Evolutionary conservation across 35 echinoderm and acorn worm species (phyloP), one percentile per base, ranked within the genome.

Genomic region (Ophiothrix spiculata): DNA sequence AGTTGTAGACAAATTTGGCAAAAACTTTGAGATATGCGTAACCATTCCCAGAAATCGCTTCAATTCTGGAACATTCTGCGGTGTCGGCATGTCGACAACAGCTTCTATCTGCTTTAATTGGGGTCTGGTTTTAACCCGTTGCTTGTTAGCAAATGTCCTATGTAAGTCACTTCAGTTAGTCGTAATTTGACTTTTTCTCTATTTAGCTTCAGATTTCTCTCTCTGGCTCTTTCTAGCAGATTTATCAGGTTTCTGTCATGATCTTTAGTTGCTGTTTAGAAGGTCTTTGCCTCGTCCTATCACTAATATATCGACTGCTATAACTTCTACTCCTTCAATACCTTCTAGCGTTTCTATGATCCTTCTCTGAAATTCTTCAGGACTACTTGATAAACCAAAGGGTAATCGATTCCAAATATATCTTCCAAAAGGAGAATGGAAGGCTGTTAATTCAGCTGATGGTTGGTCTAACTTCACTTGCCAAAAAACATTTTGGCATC

Each of bases 361-460:
- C 29, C 60, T 69, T 69, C 60, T 69, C 25, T 69, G 60, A 28
- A 69, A 69, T 69, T n/a, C n/a, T n/a, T n/a, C n/a, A n/a, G n/a
- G n/a, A n/a, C 1, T 15, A 69, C 6, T n/a, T n/a, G 6, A 69
- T 25, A 69, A 2, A 25, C 60, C 60, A n/a, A 69, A 69, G 3
- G 60, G 60, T 12, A 69, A 25, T n/a, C 60, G 60, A 15, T 69
- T 69, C 60, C 60, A 69, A n/a, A 25, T 25, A 69, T 69, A 69
- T 25, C 60, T 69, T 15, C 60, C 60, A n/a, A 69, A 69, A 25
- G 60, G 60, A 12, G 60, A 25, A n/a, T 69, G 60, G 29, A 69
- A 69, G 17, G 60, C 29, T 15, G 60, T 69, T 2, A n/a, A 69
- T 69, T 69, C 60, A 15, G 60, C 60, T 69, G 60, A 69, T n/a